Evolutionary conservation across 2,797 vertebrate genomes (phyloP), one percentile per base, ranked within the genome.

Genomic region (Champsocephalus esox): DNA sequence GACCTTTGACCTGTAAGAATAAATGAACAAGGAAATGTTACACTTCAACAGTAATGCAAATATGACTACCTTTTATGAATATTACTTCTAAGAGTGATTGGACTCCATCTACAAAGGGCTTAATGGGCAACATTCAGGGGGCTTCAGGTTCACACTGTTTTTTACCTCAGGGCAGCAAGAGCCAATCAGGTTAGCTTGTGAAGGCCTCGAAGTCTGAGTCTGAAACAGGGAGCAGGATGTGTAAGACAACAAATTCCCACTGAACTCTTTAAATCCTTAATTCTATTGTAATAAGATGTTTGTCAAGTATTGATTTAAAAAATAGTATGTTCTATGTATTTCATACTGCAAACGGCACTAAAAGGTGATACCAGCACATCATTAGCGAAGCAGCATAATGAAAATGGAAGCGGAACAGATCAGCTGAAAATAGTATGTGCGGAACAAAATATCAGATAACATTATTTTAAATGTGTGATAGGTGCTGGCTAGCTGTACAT

Each of bases 181-280:
- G 92, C 70, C 93, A 90, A 83, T 94, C 93, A 89, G 90, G 82
- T 93, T 92, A 94, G 91, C 94, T 95, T 75, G 94, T 94, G 93
- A 94, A 95, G 90, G 95, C 95, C 92, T 95, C 87, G 93, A 96
- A 95, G 93, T 96, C 95, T 87, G 95, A 94, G 84, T 96, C 95
- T 96, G 95, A 93, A 95, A 96, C 83, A 85, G 90, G 87, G 94
- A 93, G 93, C 77, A 94, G 87, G 83, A 90, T 86, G 58, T 84
- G 78, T 88, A 68, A 94, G 86, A 92, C 73, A 43, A 58, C 38
- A 64, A 16, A 55, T 19, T 61, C 6, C 13, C 71, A 38, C 34
- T 38, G 34, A 38, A 38, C 6, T 38, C 34, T 3, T 54, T 13
- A 55, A 67, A 12, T 51, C 46, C 13, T 38, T 8, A 55, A 46